These are phyloP conservation scores for Carcharodon carcharias DNA, from an alignment of 2,797 vertebrate genomes.

Conservation along the genomic window DNA sequence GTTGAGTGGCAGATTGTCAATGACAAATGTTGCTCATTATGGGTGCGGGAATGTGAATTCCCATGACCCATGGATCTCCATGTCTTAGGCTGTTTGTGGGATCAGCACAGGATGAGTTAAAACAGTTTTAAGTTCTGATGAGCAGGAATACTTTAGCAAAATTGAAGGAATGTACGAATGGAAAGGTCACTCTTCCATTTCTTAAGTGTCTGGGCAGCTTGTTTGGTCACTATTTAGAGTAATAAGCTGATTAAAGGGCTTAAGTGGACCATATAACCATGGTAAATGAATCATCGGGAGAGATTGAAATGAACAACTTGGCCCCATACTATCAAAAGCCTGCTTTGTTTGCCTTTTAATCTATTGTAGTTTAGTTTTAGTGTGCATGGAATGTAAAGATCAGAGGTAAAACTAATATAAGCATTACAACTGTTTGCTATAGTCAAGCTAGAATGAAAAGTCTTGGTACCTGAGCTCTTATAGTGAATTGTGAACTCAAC, in stretches of 20 bases:
- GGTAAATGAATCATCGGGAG: no score
- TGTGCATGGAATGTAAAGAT: background rate
- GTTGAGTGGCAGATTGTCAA: background rate
- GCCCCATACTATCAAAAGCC: no score
- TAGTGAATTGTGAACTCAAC: background rate
- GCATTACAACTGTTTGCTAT: background rate
- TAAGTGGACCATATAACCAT: background rate
- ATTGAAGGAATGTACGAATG: background rate
- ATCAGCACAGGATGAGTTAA: background rate
- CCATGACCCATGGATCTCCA: background rate
- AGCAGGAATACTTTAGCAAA: background rate
- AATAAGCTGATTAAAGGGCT: background rate
- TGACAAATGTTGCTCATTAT: background rate
- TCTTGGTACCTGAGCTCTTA: no score
- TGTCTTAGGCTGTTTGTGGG: background rate
- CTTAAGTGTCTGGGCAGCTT: background rate
- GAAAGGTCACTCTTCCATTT: background rate
- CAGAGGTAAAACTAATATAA: background rate
- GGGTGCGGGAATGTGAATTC: background rate
- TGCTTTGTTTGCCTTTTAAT: background rate
- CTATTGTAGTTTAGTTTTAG: background rate
- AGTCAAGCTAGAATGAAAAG: background rate
- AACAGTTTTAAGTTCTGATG: background rate
- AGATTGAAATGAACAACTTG: no score
- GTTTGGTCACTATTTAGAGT: background rate